Evolutionary conservation across 2,113 vertebrate genomes (phyloP).

Genomic region (Diadophis punctatus): DNA sequence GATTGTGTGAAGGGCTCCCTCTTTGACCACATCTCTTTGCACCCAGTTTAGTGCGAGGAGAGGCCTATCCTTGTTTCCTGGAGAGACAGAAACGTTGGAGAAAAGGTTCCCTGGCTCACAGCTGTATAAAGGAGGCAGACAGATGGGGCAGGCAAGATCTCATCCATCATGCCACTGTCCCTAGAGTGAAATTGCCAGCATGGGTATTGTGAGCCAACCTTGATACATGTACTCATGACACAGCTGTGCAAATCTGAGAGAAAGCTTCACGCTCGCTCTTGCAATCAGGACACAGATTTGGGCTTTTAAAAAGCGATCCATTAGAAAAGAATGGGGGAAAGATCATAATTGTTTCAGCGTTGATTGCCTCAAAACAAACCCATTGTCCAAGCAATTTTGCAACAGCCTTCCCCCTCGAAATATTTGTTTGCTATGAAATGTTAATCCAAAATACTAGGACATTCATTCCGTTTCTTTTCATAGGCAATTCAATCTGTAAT

Average conservation of each 20-base stretch:
- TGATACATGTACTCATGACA: background rate
- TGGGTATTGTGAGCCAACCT: constrained; percentile 27
- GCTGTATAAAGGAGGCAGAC: constrained; percentile 35
- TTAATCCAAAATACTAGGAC: background rate
- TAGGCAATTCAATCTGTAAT: background rate
- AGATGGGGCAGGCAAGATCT: constrained; percentile 37
- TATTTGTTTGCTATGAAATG: background rate
- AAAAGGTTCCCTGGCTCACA: constrained; percentile 19
- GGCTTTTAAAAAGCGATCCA: background rate
- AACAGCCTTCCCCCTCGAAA: background rate
- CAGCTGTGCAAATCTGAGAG: constrained; percentile 18
- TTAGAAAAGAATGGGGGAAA: background rate
- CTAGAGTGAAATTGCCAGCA: constrained; percentile 25
- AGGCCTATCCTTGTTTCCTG: background rate
- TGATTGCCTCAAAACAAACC: background rate
- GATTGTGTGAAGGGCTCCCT: background rate
- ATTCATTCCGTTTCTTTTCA: background rate
- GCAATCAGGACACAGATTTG: background rate
- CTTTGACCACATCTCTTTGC: background rate
- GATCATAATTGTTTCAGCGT: background rate
- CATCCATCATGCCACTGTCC: constrained; percentile 43
- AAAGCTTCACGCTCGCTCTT: constrained; percentile 5
- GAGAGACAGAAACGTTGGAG: constrained; percentile 1
- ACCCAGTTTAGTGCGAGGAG: background rate
- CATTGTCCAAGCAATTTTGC: background rate